Conservation (phyloP, 2,888 invertebrate genomes). For the Ommatoiulus sabulosus region DNA sequence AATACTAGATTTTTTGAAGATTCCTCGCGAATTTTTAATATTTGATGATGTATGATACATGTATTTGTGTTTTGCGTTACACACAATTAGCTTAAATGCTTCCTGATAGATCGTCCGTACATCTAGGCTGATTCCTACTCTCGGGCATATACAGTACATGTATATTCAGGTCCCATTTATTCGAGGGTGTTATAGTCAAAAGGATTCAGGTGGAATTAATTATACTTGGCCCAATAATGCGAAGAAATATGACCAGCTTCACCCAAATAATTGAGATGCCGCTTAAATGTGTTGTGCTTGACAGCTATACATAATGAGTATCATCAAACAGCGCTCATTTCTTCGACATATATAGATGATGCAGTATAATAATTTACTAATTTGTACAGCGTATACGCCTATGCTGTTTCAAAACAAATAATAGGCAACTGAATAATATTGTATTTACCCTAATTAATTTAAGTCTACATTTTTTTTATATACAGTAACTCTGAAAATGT, state of each 20-base stretch:
- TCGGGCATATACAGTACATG: not conserved
- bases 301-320: not conserved
- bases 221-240: too few species aligned
- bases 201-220: too few species aligned
- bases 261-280: too few species aligned
- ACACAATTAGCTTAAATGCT: not conserved
- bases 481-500: too few species aligned
- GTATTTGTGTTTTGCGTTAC: not conserved
- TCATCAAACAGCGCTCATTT: not conserved
- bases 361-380: not conserved
- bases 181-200: not conserved
- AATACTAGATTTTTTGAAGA: not conserved
- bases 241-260: too few species aligned
- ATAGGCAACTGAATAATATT: too few species aligned
- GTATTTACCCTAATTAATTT: too few species aligned
- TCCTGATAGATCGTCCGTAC: not conserved
- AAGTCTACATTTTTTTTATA: too few species aligned
- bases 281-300: not conserved
- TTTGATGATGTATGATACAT: not conserved
- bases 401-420: too few species aligned
- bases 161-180: not conserved
- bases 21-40: conserved; percentile 5
- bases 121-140: not conserved
- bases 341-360: not conserved
- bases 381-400: not conserved